A percentile compares a stretch with the other conserved stretches of the same genome.
These are phyloP conservation scores for Drosophila biarmipes DNA, from an alignment of 1,140 invertebrate genomes.

Conservation along the genomic window DNA sequence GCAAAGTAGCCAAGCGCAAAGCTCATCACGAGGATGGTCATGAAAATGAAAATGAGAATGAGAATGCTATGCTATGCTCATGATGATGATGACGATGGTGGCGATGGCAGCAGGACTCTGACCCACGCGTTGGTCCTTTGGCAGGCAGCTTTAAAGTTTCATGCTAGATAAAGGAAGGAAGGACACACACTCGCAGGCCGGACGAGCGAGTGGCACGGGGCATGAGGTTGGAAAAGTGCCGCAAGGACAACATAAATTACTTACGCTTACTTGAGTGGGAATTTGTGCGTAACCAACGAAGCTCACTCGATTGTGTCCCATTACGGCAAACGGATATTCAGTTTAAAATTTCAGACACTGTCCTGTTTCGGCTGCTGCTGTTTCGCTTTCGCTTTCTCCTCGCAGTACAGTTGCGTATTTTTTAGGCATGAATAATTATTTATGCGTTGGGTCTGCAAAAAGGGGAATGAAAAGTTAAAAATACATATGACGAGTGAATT, in stretches of 20 bases:
- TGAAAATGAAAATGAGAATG: constrained; percentile 40
- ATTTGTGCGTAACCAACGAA: constrained; percentile 84
- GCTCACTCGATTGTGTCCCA: constrained; percentile 82
- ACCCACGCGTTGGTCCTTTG: constrained; percentile 45
- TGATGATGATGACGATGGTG: constrained; percentile 2
- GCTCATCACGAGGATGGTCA: constrained; percentile 50
- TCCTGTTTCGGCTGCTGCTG: constrained; percentile 20
- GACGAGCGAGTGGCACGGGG: neutral
- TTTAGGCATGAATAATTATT: constrained; percentile 80
- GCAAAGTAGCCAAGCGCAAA: constrained; percentile 82
- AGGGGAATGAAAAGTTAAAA: constrained; percentile 55
- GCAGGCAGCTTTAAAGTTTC: constrained; percentile 74
- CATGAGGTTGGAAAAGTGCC: constrained; percentile 57
- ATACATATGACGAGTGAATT: constrained; percentile 71
- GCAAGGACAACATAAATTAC: constrained; percentile 84
- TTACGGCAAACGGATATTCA: constrained; percentile 81
- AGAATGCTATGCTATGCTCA: too few species aligned
- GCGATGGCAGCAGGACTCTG: constrained; percentile 43
- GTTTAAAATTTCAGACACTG: constrained; percentile 74
- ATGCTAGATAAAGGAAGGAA: constrained; percentile 79
- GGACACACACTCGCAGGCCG: constrained; percentile 42
- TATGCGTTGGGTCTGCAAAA: constrained; percentile 55
- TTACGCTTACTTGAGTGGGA: constrained; percentile 84
- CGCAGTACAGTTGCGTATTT: constrained; percentile 47
- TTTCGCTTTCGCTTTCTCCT: neutral